A percentile compares a stretch with the other conserved stretches of the same genome.
These are phyloP conservation scores for Caprella mutica DNA, from an alignment of 2,888 invertebrate genomes.

Conservation along the genomic window DNA sequence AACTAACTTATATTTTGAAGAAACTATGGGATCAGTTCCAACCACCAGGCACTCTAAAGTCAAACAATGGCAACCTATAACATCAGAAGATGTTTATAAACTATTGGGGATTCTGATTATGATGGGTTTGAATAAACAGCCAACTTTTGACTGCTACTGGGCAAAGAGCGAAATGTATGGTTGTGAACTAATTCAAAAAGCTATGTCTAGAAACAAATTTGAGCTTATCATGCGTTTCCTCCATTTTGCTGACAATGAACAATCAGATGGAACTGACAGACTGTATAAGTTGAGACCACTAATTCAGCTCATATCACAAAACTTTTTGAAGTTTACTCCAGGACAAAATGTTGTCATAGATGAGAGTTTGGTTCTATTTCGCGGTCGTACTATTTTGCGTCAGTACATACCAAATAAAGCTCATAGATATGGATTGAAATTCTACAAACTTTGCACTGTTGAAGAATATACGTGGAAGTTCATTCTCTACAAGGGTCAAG, in stretches of 20 bases:
- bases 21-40: background rate
- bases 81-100: background rate
- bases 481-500: background rate
- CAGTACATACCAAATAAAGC: background rate
- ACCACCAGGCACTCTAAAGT: background rate
- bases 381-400: background rate
- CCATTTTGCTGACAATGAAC: background rate
- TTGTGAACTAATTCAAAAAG: background rate
- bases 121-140: background rate
- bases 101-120: background rate
- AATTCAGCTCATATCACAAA: slow-evolving; percentile 2
- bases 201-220: background rate
- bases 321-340: background rate
- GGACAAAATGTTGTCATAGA: background rate
- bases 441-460: background rate
- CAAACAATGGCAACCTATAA: background rate
- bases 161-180: slow-evolving; percentile 2
- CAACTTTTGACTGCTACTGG: background rate
- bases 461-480: slow-evolving; percentile 1
- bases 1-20: slow-evolving; percentile 1
- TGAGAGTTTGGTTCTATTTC: slow-evolving; percentile 2
- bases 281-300: background rate
- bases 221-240: background rate
- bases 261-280: background rate
- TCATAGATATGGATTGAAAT: background rate